Base-by-base conservation (phyloP, 2,113 vertebrate genomes). In the Gopherus flavomarginatus region DNA sequence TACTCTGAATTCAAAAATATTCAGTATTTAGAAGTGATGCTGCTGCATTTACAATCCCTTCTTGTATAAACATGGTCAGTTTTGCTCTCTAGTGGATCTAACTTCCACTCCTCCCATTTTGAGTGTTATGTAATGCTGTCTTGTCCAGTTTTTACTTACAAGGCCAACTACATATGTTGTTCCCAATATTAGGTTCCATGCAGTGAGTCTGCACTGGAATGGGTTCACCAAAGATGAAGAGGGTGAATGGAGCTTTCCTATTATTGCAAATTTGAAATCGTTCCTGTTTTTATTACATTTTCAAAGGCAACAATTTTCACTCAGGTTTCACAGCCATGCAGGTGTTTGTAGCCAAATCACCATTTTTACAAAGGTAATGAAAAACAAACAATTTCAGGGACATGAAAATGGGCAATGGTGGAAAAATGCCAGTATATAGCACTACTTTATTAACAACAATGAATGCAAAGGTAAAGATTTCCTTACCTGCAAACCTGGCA, bases 401-500 rank as follows among this genome's bases (percentile, higher is more conserved):
- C 53, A 87, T 27, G 85, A 85, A 69, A 2, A 62, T 9, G 82
- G 57, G 14, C 27, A 44, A 77, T 11, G 10, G 84, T 13, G 57
- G 11, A n/a, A 84, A 94, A 78, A 3, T 17, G 19, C 8, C 53
- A 42, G 24, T 1, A 7, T 26, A 35, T 77, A 26, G 27, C 94
- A 62, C 9, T 50, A 35, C 81, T 83, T 86, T 38, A 1, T 80
- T n/a, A 52, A 62, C 2, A 81, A 72, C 21, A 17, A 16, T 38
- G 72, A 87, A 6, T 29, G 44, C 57, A 89, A 19, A 2, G 35
- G 62, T 0, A 26, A 72, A 59, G 52, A 22, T n/a, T 69, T 75
- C 83, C 83, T 82, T 90, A 98, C 94, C 95, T 59, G 96, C 42
- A 96, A 82, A 77, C 98, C 99, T 72, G 97, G 96, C 8, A 87